Evolutionary conservation across 2,888 invertebrate genomes (phyloP).

Genomic region (Meteorus cinctellus): DNA sequence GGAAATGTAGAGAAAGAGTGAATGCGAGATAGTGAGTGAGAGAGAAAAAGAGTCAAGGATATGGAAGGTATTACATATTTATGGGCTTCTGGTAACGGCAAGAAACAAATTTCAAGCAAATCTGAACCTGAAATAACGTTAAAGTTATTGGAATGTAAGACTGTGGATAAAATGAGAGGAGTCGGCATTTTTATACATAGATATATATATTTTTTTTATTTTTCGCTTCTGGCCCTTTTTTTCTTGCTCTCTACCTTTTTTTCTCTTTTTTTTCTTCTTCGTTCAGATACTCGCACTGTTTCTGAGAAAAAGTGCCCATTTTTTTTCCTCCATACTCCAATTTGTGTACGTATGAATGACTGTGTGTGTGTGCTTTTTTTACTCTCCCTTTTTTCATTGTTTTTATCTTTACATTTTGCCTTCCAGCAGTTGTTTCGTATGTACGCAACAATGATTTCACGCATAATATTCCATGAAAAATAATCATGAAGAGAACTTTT

Average conservation of each 20-base stretch:
- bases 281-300: conserved; percentile 9
- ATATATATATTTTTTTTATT: conserved; percentile 27
- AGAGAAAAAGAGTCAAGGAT: conserved; percentile 51
- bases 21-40: conserved; percentile 40
- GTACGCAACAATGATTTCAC: conserved; percentile 12
- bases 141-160: conserved; percentile 64
- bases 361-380: too few species aligned
- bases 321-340: conserved; percentile 2
- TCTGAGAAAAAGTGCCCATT: conserved; percentile 38
- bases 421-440: background rate
- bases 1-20: conserved; percentile 31
- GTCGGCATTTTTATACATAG: conserved; percentile 33
- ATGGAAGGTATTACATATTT: conserved; percentile 72
- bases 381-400: background rate
- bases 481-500: background rate
- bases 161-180: conserved; percentile 37
- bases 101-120: conserved; percentile 71
- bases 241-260: conserved; percentile 12
- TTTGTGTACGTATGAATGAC: conserved; percentile 4
- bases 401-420: conserved; percentile 17
- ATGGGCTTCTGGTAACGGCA: conserved; percentile 70
- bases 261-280: background rate
- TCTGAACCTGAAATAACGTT: conserved; percentile 69
- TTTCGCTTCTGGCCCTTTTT: conserved; percentile 27
- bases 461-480: conserved; percentile 13